These are phyloP conservation scores for Callipepla californica DNA, from an alignment of 2,113 vertebrate species.

Conservation along the genomic window DNA sequence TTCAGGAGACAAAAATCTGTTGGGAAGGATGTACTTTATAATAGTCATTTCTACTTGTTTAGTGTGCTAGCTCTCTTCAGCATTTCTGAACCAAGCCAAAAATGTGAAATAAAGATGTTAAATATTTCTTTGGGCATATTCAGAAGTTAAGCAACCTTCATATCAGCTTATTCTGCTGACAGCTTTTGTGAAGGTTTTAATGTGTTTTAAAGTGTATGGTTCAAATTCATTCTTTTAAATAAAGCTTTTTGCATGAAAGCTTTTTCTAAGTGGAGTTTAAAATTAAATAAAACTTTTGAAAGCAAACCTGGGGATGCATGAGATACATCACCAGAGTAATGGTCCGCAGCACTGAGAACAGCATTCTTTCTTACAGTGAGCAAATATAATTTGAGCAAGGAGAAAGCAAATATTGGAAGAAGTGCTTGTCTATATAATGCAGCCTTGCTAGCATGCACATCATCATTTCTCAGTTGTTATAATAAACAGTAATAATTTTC, in stretches of 20 bases:
- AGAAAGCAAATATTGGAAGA: background rate
- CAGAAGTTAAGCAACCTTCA: too few species aligned
- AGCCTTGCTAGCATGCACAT: background rate
- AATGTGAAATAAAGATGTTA: background rate
- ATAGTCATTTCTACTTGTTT: background rate
- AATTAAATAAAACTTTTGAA: too few species aligned
- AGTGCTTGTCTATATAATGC: background rate
- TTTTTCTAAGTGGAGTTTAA: too few species aligned
- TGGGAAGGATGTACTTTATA: background rate
- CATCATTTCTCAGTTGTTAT: background rate
- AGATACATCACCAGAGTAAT: background rate
- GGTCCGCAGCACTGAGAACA: background rate
- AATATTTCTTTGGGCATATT: background rate
- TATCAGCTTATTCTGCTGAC: background rate
- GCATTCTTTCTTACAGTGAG: background rate
- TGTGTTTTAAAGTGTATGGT: background rate
- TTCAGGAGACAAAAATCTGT: background rate
- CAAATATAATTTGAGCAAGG: background rate
- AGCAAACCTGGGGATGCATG: background rate
- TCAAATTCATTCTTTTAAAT: background rate
- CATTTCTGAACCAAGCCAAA: background rate
- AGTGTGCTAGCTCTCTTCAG: background rate
- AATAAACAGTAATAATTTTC: conserved; percentile 13
- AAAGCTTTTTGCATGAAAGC: background rate
- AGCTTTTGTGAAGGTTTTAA: background rate